Evolutionary conservation across 2,888 invertebrate species (phyloP).

Genomic region (Stictocephala bisonia): DNA sequence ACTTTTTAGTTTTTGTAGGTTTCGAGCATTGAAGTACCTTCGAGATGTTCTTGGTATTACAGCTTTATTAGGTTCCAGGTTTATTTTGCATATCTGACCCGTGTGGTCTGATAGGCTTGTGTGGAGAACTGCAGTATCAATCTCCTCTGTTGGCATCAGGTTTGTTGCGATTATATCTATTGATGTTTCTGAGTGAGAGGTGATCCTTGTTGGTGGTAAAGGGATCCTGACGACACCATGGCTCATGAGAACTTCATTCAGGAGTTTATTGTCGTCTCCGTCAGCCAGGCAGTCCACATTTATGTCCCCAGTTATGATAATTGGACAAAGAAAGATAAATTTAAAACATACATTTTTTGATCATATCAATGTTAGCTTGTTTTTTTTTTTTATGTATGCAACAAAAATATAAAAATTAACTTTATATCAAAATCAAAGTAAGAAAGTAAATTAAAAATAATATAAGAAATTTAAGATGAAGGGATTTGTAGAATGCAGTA

Average conservation of each 20-base stretch:
- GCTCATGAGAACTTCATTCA: slow-evolving; percentile 22
- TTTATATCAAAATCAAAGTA: no score
- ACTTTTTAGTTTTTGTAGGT: slow-evolving; percentile 13
- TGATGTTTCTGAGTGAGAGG: slow-evolving; percentile 17
- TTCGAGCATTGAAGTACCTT: slow-evolving; percentile 29
- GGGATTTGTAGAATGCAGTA: no score
- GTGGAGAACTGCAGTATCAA: neutral
- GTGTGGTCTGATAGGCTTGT: slow-evolving; percentile 26
- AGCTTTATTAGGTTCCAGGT: neutral
- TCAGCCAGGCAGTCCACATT: slow-evolving; percentile 21
- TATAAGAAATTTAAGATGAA: no score
- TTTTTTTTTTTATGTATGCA: no score
- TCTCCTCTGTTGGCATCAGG: slow-evolving; percentile 1
- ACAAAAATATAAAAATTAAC: no score
- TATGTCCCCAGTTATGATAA: slow-evolving; percentile 26
- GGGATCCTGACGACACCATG: slow-evolving; percentile 11
- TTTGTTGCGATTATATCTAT: slow-evolving; percentile 33
- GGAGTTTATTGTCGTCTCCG: neutral
- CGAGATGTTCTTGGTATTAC: slow-evolving; percentile 16
- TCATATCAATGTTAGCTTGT: no score
- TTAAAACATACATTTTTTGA: no score
- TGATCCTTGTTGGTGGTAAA: slow-evolving; percentile 7
- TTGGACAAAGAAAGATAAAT: no score
- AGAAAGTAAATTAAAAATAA: no score
- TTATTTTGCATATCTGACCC: slow-evolving; percentile 9